Conservation (phyloP, 2,888 invertebrate species). For the Eupithecia abbreviata region DNA sequence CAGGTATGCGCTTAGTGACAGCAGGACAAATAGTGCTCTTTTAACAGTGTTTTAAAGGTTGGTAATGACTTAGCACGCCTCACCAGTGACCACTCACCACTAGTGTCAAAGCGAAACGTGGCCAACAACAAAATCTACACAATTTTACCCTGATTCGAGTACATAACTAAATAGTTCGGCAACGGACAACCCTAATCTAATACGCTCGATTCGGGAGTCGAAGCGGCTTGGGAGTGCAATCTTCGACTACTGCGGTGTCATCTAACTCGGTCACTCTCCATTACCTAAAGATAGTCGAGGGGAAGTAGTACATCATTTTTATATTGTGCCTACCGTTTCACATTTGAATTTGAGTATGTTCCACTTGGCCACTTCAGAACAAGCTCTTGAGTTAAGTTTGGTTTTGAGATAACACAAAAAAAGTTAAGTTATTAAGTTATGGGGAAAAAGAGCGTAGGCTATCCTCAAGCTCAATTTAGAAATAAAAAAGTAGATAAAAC, state of each 20-base stretch:
- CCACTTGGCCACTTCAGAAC: not conserved
- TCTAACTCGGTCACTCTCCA: slow-evolving; percentile 58
- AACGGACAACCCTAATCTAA: slow-evolving; percentile 73
- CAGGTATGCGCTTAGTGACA: too few relatives aligned
- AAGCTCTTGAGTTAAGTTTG: too few relatives aligned
- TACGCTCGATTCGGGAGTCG: slow-evolving; percentile 63
- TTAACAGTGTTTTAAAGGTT: too few relatives aligned
- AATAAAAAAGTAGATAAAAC: too few relatives aligned
- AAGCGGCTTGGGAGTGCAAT: slow-evolving; percentile 59
- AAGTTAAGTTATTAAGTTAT: too few relatives aligned
- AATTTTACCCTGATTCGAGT: slow-evolving; percentile 55
- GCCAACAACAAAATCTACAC: slow-evolving; percentile 40
- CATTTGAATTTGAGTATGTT: not conserved
- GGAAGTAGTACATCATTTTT: slow-evolving; percentile 43
- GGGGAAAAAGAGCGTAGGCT: too few relatives aligned
- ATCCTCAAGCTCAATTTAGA: too few relatives aligned
- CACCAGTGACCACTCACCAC: too few relatives aligned
- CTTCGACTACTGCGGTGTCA: slow-evolving; percentile 61
- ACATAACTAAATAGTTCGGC: slow-evolving; percentile 67
- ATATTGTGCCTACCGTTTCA: not conserved
- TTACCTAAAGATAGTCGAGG: slow-evolving; percentile 48
- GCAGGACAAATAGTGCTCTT: too few relatives aligned
- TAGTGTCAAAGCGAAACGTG: not conserved
- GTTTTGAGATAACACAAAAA: too few relatives aligned
- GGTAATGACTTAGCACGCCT: too few relatives aligned